Percentiles rank a stretch among this genome's conserved stretches.
Evolutionary conservation across 2,888 invertebrate species (phyloP).

Genomic region (Cheilosia vulpina): DNA sequence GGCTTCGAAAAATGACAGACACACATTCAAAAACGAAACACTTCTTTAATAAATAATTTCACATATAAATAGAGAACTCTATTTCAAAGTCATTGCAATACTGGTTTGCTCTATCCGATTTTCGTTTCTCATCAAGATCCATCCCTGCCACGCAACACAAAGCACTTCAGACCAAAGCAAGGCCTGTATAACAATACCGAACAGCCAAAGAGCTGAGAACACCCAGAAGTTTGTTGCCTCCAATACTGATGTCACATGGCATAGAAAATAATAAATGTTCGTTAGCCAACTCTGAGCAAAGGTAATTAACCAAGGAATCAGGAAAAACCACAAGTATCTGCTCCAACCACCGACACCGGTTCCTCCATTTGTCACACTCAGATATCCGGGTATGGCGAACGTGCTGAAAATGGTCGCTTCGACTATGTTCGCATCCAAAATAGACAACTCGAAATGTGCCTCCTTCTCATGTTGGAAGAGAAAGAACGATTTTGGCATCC

Average conservation of each 20-base stretch:
- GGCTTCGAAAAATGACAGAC: too few species aligned
- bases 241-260: slow-evolving; percentile 66
- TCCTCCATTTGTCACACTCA: slow-evolving; percentile 60
- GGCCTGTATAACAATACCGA: slow-evolving; percentile 71
- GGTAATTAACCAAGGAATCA: slow-evolving; percentile 77
- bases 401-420: slow-evolving; percentile 76
- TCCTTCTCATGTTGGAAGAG: slow-evolving; percentile 60
- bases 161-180: slow-evolving; percentile 76
- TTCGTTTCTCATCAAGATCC: slow-evolving; percentile 76
- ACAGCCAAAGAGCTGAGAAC: slow-evolving; percentile 65
- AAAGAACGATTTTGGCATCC: slow-evolving; percentile 76
- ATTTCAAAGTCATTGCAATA: not conserved
- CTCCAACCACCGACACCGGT: slow-evolving; percentile 60
- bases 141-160: slow-evolving; percentile 76
- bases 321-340: slow-evolving; percentile 77
- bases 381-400: slow-evolving; percentile 76
- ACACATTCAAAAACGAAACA: too few species aligned
- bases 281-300: slow-evolving; percentile 76
- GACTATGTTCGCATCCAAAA: slow-evolving; percentile 44
- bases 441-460: slow-evolving; percentile 19
- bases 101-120: slow-evolving; percentile 33
- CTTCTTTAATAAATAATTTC: too few species aligned
- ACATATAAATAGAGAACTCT: too few species aligned
- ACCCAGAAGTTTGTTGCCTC: slow-evolving; percentile 72
- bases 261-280: slow-evolving; percentile 74